Base-by-base conservation (phyloP, 2,888 invertebrate species). In the Xestia ashworthii region DNA sequence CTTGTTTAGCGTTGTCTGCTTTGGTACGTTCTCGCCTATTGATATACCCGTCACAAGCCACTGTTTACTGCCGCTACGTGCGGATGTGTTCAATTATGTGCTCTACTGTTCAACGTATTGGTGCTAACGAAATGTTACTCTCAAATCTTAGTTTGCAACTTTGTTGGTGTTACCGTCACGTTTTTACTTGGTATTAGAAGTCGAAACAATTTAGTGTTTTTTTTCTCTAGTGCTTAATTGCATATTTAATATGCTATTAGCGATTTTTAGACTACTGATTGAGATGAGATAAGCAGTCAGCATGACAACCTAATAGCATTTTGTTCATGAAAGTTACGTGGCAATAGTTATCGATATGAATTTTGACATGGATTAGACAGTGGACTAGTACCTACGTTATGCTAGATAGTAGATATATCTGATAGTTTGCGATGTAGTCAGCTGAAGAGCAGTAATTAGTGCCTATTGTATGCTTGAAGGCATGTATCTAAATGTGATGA, bases 1-100 rank as follows among this genome's bases (percentile, higher is more conserved):
- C 89, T 87, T 77, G 86, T 82, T 85, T 76, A 81, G 71, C 79
- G 81, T 68, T 87, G 73, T 81, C 82, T 81, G 67, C 77, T 79
- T 73, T 71, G 60, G 72, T 86, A 82, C 83, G 81, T 89, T 88
- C 88, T 89, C 86, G 80, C 80, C 89, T 88, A 87, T 90, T 88
- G 88, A 87, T 87, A 84, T 80, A 83, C 78, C 68, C 74, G 84
- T 83, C 85, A 81, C 84, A 87, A 80, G 60, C 67, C 62, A 71
- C 19, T 71, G 69, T 83, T 86, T 78, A 82, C 87, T 50, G 78
- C 77, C 55, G 62, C 65, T 68, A 73, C 76, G 80, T 80, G 81
- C 79, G 65, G 70, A 69, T 78, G 78, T 82, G 73, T 86, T 80
- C 77, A 76, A 88, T 85, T 84, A 85, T 90, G 83, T 83, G 81